A percentile compares a stretch with the other conserved stretches of the same genome.
These are phyloP conservation scores for Caenorhabditis sulstoni DNA, from an alignment of 2,888 invertebrate species.

Conservation along the genomic window DNA sequence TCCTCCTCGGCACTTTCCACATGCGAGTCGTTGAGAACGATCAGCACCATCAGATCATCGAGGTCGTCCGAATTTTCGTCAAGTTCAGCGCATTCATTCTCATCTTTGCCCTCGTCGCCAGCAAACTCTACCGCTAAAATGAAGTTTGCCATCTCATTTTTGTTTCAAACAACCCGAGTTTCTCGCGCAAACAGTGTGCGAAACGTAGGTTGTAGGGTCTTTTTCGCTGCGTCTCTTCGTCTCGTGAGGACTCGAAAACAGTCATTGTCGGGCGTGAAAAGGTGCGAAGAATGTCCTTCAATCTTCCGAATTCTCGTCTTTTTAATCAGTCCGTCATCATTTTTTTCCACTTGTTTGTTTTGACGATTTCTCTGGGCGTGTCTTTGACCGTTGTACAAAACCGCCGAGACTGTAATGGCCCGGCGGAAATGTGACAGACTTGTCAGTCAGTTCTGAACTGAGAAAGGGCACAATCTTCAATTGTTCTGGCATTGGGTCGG, in stretches of 20 bases:
- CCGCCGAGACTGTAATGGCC: no score
- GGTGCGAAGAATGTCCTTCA: conserved; percentile 5
- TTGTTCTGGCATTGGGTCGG: no score
- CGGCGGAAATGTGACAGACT: no score
- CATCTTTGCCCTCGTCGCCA: conserved; percentile 59
- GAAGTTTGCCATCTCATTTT: conserved; percentile 7
- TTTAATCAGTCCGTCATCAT: background rate
- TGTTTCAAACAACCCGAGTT: conserved; percentile 1
- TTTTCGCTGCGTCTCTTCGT: conserved; percentile 32
- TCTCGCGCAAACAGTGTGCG: conserved; percentile 24
- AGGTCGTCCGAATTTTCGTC: conserved; percentile 58
- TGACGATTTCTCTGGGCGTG: no score
- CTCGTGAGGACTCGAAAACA: background rate
- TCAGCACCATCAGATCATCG: conserved; percentile 58
- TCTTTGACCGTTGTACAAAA: no score
- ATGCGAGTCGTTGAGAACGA: conserved; percentile 61
- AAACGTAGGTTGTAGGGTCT: conserved; percentile 40
- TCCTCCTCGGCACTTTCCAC: conserved; percentile 63
- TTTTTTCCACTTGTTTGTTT: background rate
- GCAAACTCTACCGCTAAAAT: conserved; percentile 52
- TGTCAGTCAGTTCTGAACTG: no score
- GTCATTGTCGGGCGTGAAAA: conserved; percentile 6
- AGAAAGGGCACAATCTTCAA: no score
- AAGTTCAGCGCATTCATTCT: conserved; percentile 60
- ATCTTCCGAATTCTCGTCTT: background rate